Conservation (phyloP, 2,113 vertebrate species). For the Gasterosteus aculeatus region DNA sequence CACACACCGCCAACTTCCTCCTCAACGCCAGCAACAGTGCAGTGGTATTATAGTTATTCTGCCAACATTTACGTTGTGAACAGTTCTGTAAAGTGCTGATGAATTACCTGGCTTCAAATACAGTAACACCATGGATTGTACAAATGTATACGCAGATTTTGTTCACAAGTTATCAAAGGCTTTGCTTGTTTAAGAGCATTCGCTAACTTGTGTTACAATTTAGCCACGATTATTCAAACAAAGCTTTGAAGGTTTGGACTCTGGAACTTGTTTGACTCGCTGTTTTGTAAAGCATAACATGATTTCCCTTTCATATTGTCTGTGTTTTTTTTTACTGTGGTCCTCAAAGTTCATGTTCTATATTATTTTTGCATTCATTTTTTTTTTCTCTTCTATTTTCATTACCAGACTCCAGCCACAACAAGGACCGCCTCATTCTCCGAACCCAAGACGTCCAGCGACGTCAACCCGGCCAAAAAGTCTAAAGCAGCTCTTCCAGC, state of each 20-base stretch:
- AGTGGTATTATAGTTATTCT: constrained; percentile 74
- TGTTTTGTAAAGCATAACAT: neutral
- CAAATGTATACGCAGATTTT: neutral
- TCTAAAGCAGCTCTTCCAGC: constrained; percentile 84
- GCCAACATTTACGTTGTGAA: neutral
- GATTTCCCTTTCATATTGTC: neutral
- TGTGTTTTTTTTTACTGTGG: neutral
- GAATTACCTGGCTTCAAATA: neutral
- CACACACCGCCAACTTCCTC: constrained; percentile 97
- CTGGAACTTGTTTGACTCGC: neutral
- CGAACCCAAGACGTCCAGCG: constrained; percentile 82
- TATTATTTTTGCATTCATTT: neutral
- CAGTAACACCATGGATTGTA: neutral
- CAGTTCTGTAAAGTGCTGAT: neutral
- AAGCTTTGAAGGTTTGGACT: neutral
- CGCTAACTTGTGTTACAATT: neutral
- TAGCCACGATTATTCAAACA: constrained; percentile 1
- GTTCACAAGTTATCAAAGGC: neutral
- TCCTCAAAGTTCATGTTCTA: neutral
- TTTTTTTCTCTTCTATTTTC: neutral
- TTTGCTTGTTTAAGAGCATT: neutral
- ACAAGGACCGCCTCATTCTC: constrained; percentile 96
- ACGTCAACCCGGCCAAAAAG: constrained; percentile 88
- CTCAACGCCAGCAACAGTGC: constrained; percentile 92
- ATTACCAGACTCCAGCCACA: constrained; percentile 87